Conservation (phyloP, 2,888 invertebrate genomes). For the Resseliella maxima region DNA sequence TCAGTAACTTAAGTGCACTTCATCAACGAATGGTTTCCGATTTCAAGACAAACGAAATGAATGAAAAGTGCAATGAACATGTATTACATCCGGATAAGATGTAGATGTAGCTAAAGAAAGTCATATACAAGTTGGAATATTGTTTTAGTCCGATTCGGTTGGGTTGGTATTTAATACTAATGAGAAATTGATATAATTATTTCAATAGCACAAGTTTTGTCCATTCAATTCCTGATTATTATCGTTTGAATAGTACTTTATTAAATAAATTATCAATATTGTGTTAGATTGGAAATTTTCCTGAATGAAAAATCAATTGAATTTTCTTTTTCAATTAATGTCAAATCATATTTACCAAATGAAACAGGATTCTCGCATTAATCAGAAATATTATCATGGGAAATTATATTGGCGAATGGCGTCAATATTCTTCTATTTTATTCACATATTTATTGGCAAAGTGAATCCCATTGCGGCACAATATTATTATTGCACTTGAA, state of each 20-base stretch:
- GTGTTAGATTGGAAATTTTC: background rate
- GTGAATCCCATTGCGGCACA: background rate
- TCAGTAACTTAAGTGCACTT: slow-evolving; percentile 35
- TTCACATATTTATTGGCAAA: background rate
- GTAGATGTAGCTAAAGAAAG: background rate
- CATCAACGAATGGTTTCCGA: slow-evolving; percentile 34
- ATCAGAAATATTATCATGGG: background rate
- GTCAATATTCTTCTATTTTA: background rate
- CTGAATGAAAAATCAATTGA: slow-evolving; percentile 27
- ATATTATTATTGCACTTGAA: background rate
- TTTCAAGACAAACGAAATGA: background rate
- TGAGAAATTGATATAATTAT: background rate
- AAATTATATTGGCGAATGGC: slow-evolving; percentile 15
- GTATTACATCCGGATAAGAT: too few relatives aligned
- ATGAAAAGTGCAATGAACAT: too few relatives aligned
- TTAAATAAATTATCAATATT: too few relatives aligned
- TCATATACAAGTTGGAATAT: background rate
- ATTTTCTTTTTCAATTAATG: slow-evolving; percentile 27
- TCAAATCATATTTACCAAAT: background rate
- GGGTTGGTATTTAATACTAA: background rate
- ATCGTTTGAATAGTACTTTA: too few relatives aligned
- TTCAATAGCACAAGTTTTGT: background rate
- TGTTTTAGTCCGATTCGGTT: background rate
- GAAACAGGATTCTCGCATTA: background rate
- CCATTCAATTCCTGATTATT: background rate